Conservation (phyloP, 2,113 vertebrate genomes). For the Petromus typicus region DNA sequence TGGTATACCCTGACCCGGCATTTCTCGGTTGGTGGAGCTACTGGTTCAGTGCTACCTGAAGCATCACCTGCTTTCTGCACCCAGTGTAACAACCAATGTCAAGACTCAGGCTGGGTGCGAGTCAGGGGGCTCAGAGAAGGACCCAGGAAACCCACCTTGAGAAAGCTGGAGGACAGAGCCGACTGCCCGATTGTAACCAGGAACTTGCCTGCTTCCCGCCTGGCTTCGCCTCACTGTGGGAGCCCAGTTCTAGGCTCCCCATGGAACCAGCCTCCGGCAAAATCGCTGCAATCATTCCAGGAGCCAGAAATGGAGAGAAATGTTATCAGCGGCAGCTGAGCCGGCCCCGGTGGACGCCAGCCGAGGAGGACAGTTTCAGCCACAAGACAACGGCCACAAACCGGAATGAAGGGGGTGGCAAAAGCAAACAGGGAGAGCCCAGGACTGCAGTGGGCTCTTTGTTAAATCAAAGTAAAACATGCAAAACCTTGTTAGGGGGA, state of each 20-base stretch:
- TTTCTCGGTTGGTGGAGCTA: not conserved
- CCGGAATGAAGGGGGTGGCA: not conserved
- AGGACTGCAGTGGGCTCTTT: not conserved
- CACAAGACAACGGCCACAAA: not conserved
- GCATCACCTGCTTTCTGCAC: too few species aligned
- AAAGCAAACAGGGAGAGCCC: not conserved
- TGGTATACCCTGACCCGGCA: too few species aligned
- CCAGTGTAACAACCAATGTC: not conserved
- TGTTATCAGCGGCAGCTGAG: slow-evolving; percentile 61
- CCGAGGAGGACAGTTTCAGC: not conserved
- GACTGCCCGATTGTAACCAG: slow-evolving; percentile 70
- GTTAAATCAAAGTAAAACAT: slow-evolving; percentile 58
- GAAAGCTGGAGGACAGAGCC: slow-evolving; percentile 80
- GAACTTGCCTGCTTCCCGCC: slow-evolving; percentile 85
- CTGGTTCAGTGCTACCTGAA: not conserved
- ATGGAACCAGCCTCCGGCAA: slow-evolving; percentile 89
- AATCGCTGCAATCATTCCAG: slow-evolving; percentile 92
- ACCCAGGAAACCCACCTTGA: slow-evolving; percentile 34
- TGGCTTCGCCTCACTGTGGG: slow-evolving; percentile 79
- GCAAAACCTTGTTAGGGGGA: slow-evolving; percentile 5
- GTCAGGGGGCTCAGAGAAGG: not conserved
- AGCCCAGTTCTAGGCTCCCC: slow-evolving; percentile 91
- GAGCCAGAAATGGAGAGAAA: slow-evolving; percentile 86
- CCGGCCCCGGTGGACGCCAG: rapidly evolving
- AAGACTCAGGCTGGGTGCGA: not conserved